phyloP scores from a whole-genome alignment of 1,140 invertebrate species.

The Halictus rubicundus region DNA sequence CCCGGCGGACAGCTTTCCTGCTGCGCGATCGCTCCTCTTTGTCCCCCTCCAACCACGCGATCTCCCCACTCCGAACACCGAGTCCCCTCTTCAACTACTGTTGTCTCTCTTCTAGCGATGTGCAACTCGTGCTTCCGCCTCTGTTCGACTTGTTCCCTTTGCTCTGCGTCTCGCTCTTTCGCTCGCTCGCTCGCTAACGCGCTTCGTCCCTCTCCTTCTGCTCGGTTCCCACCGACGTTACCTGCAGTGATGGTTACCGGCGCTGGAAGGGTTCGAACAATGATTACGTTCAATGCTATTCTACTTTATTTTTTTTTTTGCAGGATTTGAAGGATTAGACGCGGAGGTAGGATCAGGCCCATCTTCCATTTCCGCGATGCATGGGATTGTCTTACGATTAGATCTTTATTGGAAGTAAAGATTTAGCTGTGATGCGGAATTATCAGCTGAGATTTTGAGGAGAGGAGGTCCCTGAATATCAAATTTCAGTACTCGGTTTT shows the following conservation, averaged over 20 bases:
- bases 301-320: no score
- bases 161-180: background rate
- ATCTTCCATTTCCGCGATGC: no score
- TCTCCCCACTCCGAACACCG: background rate
- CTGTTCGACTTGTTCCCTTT: background rate
- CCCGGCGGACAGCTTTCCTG: constrained; percentile 60
- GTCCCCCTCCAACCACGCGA: constrained; percentile 45
- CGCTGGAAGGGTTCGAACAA: background rate
- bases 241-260: constrained; percentile 14
- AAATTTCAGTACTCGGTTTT: no score
- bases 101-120: background rate
- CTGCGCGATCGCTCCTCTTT: constrained; percentile 49
- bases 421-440: no score
- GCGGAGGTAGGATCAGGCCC: no score
- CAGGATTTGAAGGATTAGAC: no score
- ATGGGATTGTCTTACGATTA: no score
- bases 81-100: background rate
- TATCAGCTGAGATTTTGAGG: no score
- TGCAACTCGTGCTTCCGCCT: background rate
- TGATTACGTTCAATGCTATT: no score
- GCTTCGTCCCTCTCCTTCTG: background rate
- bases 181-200: background rate
- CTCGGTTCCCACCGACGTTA: background rate
- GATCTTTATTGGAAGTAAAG: no score
- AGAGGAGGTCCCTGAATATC: no score